Evolutionary conservation across 2,888 invertebrate genomes (phyloP).

Genomic region (Drosophila paranaensis): DNA sequence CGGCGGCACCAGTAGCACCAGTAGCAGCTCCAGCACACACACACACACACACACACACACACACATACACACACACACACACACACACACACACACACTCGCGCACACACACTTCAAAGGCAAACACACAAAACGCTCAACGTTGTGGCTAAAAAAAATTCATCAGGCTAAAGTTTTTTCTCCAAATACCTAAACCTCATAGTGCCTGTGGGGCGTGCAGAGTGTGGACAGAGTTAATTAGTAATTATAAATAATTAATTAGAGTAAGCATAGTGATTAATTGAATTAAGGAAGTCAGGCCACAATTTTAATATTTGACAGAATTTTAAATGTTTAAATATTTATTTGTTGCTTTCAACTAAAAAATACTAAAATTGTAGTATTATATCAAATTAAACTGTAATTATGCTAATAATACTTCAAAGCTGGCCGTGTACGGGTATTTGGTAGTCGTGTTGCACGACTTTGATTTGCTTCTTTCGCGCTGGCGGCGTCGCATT

Average conservation of each 20-base stretch:
- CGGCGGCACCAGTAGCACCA: conserved; percentile 7
- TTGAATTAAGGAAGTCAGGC: not conserved
- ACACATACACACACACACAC: conserved; percentile 16
- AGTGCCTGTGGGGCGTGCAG: conserved; percentile 1
- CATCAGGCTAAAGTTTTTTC: conserved; percentile 61
- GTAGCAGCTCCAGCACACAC: not conserved
- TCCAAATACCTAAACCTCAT: conserved; percentile 10
- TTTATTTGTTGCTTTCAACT: no score
- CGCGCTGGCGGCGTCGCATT: conserved; percentile 13
- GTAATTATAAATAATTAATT: conserved; percentile 8
- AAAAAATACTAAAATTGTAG: no score
- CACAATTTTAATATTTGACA: no score
- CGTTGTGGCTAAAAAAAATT: conserved; percentile 71
- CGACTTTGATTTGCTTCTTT: not conserved
- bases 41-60: not conserved
- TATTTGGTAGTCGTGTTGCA: conserved; percentile 19
- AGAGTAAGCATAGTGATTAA: not conserved
- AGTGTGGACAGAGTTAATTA: not conserved
- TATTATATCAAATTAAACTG: no score
- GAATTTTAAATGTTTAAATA: no score
- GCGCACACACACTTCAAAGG: conserved; percentile 61
- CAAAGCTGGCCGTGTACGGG: not conserved
- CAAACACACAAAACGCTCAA: conserved; percentile 63
- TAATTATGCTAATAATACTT: not conserved
- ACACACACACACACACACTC: conserved; percentile 1